These are phyloP conservation scores for Crossocerus cetratus DNA, from an alignment of 2,888 invertebrate species.

Conservation along the genomic window DNA sequence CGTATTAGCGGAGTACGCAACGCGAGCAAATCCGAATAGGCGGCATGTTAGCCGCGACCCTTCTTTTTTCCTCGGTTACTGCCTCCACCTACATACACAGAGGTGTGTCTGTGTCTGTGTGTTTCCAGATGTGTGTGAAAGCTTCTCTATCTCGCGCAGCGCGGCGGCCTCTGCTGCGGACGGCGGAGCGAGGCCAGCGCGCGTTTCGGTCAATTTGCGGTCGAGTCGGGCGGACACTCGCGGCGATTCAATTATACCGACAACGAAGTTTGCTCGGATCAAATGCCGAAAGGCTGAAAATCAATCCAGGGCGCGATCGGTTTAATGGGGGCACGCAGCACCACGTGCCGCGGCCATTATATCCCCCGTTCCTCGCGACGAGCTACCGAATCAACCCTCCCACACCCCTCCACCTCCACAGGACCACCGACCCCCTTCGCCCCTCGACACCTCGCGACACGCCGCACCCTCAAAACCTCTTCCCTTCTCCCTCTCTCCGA, in stretches of 20 bases:
- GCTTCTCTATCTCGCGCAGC: slow-evolving; percentile 27
- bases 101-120: no score
- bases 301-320: slow-evolving; percentile 65
- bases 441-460: not conserved
- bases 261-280: slow-evolving; percentile 68
- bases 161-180: slow-evolving; percentile 20
- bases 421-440: not conserved
- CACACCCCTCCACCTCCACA: slow-evolving; percentile 1
- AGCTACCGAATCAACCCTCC: not conserved
- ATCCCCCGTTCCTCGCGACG: slow-evolving; percentile 11
- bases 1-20: slow-evolving; percentile 38
- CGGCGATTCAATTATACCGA: slow-evolving; percentile 72
- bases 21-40: not conserved
- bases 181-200: slow-evolving; percentile 31
- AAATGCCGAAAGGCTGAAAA: slow-evolving; percentile 70
- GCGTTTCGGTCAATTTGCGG: slow-evolving; percentile 73
- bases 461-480: not conserved
- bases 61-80: slow-evolving; percentile 40
- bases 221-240: slow-evolving; percentile 67
- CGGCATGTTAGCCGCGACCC: not conserved
- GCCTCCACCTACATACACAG: not conserved
- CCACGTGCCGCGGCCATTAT: slow-evolving; percentile 64
- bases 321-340: slow-evolving; percentile 64
- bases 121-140: no score
- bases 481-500: slow-evolving; percentile 1